Evolutionary conservation across 2,888 invertebrate genomes (phyloP).

Genomic region (Meiosimyza platycephala): DNA sequence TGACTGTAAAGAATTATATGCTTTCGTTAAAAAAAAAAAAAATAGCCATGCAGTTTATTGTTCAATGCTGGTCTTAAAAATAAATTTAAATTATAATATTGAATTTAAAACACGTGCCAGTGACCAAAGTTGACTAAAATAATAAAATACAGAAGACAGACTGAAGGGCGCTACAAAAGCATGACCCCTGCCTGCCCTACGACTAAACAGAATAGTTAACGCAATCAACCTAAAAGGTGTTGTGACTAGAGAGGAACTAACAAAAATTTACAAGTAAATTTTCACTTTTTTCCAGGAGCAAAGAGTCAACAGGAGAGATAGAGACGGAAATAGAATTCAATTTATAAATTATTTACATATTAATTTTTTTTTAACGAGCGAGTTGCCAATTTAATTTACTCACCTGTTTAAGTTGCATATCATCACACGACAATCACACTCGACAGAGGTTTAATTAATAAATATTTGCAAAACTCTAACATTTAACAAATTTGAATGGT

Average conservation of each 20-base stretch:
- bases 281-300: constrained; percentile 7
- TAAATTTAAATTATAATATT: neutral
- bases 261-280: constrained; percentile 6
- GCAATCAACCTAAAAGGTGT: neutral
- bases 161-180: neutral
- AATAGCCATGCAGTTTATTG: too few relatives aligned
- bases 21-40: too few relatives aligned
- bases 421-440: constrained; percentile 65
- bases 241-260: neutral
- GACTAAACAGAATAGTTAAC: neutral
- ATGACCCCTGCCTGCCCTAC: constrained; percentile 21
- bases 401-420: constrained; percentile 66
- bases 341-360: constrained; percentile 12
- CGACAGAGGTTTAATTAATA: constrained; percentile 59
- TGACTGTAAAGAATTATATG: too few relatives aligned
- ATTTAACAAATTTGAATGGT: constrained; percentile 27
- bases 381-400: constrained; percentile 43
- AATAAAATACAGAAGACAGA: neutral
- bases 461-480: constrained; percentile 28
- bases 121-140: neutral
- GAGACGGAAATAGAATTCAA: too few relatives aligned
- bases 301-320: too few relatives aligned
- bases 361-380: neutral
- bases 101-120: constrained; percentile 3
- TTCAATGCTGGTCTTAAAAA: too few relatives aligned